These are phyloP conservation scores for Synanthedon tipuliformis DNA, from an alignment of 2,888 invertebrate species.

Conservation along the genomic window DNA sequence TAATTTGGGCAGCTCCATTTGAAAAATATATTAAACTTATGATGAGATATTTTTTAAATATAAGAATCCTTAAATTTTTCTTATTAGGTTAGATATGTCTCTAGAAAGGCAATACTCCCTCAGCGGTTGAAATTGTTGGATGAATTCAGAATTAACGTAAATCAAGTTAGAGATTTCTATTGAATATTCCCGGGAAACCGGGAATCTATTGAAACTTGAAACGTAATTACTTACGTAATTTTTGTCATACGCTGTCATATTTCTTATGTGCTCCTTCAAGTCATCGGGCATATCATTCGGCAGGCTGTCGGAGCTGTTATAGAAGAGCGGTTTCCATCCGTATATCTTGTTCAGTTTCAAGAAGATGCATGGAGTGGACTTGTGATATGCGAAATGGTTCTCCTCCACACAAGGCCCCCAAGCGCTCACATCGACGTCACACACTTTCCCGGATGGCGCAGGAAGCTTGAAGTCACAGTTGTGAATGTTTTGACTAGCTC, in stretches of 20 bases:
- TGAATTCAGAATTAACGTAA: too few species aligned
- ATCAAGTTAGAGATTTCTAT: too few species aligned
- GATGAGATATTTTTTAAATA: too few species aligned
- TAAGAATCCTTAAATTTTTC: too few species aligned
- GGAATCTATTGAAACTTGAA: too few species aligned
- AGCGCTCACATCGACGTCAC: conserved; percentile 85
- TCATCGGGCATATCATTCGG: conserved; percentile 81
- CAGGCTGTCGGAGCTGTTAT: conserved; percentile 76
- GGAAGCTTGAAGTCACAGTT: conserved; percentile 80
- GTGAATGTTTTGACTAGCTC: conserved; percentile 80
- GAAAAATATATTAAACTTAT: too few species aligned
- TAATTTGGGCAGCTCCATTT: too few species aligned
- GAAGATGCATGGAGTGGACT: conserved; percentile 93
- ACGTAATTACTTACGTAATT: conserved; percentile 40
- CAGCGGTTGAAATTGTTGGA: too few species aligned
- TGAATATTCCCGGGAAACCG: too few species aligned
- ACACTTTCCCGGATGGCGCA: conserved; percentile 81
- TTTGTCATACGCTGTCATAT: conserved; percentile 58
- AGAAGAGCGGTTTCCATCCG: conserved; percentile 88
- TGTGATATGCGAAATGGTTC: conserved; percentile 90
- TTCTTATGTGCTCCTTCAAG: conserved; percentile 76
- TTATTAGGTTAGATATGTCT: too few species aligned
- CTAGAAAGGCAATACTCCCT: too few species aligned
- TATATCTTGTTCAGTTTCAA: conserved; percentile 96
- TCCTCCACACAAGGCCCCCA: conserved; percentile 86